Evolutionary conservation across 2,113 vertebrate genomes (phyloP).

Genomic region (Paratilapia polleni): DNA sequence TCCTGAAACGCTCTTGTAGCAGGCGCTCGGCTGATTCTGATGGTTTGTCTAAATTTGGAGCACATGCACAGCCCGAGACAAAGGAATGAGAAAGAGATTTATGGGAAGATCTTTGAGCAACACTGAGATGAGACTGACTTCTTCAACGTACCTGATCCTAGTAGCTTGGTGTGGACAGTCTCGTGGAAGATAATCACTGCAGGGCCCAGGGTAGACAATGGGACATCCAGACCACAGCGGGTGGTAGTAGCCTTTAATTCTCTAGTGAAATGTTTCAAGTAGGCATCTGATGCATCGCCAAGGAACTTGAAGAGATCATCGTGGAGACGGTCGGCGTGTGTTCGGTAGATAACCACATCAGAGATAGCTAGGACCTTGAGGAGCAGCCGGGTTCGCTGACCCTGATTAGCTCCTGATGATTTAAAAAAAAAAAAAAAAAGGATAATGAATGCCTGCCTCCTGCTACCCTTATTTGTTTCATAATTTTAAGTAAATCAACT

Average conservation of each 20-base stretch:
- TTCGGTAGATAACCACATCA: slow-evolving; percentile 96
- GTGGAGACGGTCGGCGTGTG: slow-evolving; percentile 95
- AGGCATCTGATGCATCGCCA: slow-evolving; percentile 96
- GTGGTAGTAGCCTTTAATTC: slow-evolving; percentile 97
- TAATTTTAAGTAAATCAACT: neutral
- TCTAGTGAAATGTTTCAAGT: slow-evolving; percentile 96
- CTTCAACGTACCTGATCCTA: slow-evolving; percentile 88
- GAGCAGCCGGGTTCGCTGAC: slow-evolving; percentile 94
- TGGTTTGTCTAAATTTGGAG: slow-evolving; percentile 82
- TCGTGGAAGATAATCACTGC: slow-evolving; percentile 98
- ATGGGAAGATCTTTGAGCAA: neutral
- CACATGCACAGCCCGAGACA: too few relatives aligned
- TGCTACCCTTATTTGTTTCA: neutral
- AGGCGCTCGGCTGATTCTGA: slow-evolving; percentile 92
- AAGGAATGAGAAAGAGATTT: neutral
- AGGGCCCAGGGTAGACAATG: slow-evolving; percentile 94
- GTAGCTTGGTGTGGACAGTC: slow-evolving; percentile 95
- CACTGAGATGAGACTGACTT: neutral
- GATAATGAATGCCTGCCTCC: neutral
- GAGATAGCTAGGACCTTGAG: slow-evolving; percentile 97
- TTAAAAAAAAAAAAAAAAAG: neutral
- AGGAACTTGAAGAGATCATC: slow-evolving; percentile 99
- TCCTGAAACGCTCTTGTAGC: slow-evolving; percentile 96
- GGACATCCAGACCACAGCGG: slow-evolving; percentile 96
- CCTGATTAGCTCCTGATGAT: slow-evolving; percentile 87